Base-by-base conservation (phyloP, 2,797 vertebrate species). In the Varecia variegata region DNA sequence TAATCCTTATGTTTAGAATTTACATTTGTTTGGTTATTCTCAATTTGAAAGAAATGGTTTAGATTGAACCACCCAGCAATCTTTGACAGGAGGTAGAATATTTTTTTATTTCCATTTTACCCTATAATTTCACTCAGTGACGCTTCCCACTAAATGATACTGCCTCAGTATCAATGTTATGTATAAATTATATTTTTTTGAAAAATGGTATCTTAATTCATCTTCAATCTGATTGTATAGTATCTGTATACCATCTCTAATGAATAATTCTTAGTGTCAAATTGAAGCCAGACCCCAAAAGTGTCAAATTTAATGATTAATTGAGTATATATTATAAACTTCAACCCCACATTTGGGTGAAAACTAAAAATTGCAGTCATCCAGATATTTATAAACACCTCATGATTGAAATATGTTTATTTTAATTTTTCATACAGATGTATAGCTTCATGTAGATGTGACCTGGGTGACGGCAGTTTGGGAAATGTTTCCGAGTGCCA, bases 111-210 rank as follows among this genome's bases (percentile, higher is more conserved):
- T 84, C 47, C 9, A 54, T 27, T 54, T 93, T 27, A 58, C 47
- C 71, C 21, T 91, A 92, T 86, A 77, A 93, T 94, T 40, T 95
- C 67, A 88, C n/a, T 56, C 60, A 89, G 9, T 43, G 47, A 6
- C 3, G 90, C 77, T 95, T 92, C 3, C 45, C n/a, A 65, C 3
- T 80, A 90, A 92, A 87, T 83, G 32, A 85, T 6, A 92, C 21
- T 60, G 23, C 27, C 35, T 70, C 32, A 23, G 88, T 73, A 82
- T 80, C 27, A 60, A 23, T 94, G 35, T 65, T 65, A 68, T 40
- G 3, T 50, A 32, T 84, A n/a, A 45, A 91, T 71, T 60, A 38
- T 65, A 40, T 82, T 11, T 27, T 11, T 85, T 92, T 14, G 1
- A 50, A 43, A 77, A 83, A 80, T 83, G 23, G 25, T 95, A 7